Conservation (phyloP, 2,113 vertebrate genomes). For the Ramphastos sulfuratus region DNA sequence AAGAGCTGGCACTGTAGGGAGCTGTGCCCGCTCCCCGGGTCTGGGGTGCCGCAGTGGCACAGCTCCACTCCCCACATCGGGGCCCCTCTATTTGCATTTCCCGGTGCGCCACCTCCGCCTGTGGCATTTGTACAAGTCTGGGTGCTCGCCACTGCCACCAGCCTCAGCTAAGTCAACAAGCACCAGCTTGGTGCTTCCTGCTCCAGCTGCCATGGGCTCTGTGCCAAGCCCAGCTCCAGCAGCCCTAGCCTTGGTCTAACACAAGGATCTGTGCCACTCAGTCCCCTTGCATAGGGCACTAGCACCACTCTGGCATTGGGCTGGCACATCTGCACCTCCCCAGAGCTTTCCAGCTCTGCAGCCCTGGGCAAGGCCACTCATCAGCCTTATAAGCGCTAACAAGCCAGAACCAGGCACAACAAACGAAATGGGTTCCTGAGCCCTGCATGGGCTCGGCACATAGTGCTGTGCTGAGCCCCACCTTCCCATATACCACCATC, state of each 20-base stretch:
- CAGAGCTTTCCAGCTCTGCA: rapidly evolving
- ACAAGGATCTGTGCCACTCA: rapidly evolving
- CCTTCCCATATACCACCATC: rapidly evolving
- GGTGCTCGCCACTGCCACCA: rapidly evolving
- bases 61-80: rapidly evolving
- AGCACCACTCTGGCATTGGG: rapidly evolving
- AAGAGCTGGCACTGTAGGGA: not conserved
- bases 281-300: rapidly evolving
- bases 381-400: rapidly evolving
- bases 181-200: not conserved
- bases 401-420: rapidly evolving
- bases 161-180: slow-evolving; percentile 29
- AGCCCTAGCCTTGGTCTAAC: not conserved
- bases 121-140: not conserved
- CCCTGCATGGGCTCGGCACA: rapidly evolving
- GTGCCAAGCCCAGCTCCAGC: not conserved
- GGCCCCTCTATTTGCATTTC: slow-evolving; percentile 15
- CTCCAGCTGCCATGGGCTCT: not conserved
- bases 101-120: not conserved
- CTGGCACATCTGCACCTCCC: rapidly evolving
- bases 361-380: rapidly evolving
- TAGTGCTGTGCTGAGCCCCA: not conserved
- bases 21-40: not conserved
- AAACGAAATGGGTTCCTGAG: rapidly evolving
- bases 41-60: rapidly evolving